A percentile compares a stretch with the other conserved stretches of the same genome.
Conservation (phyloP, 2,113 vertebrate species). For the Crotalus horridus region DNA sequence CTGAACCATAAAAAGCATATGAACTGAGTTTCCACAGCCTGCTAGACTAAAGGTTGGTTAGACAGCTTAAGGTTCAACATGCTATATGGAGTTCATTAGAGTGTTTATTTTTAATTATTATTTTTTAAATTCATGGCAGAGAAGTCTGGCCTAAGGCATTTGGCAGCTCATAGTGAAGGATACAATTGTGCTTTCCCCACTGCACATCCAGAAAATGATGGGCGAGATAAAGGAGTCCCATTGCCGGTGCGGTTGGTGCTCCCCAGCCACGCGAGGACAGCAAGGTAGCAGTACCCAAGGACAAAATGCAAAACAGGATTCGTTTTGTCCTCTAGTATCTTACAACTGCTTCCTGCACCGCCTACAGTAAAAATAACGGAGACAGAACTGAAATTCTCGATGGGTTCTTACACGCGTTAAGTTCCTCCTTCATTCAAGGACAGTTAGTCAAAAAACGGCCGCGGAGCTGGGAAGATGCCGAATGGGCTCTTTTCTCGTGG, state of each 20-base stretch:
- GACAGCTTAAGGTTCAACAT: not conserved
- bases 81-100: not conserved
- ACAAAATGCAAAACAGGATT: not conserved
- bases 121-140: not conserved
- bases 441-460: not conserved
- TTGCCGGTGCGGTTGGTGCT: not conserved
- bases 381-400: not conserved
- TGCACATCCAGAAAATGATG: not conserved
- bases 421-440: not conserved
- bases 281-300: not conserved
- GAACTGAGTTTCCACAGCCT: not conserved
- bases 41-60: not conserved
- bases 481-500: not conserved
- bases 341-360: not conserved
- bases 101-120: not conserved
- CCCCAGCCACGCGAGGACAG: not conserved
- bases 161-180: not conserved
- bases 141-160: not conserved
- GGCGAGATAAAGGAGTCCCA: not conserved
- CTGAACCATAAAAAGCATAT: not conserved
- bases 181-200: not conserved
- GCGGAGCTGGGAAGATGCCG: not conserved
- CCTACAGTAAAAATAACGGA: not conserved
- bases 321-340: not conserved
- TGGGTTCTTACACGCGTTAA: not conserved